phyloP scores from a whole-genome alignment of 2,888 invertebrate species.

The Diabrotica balteata region DNA sequence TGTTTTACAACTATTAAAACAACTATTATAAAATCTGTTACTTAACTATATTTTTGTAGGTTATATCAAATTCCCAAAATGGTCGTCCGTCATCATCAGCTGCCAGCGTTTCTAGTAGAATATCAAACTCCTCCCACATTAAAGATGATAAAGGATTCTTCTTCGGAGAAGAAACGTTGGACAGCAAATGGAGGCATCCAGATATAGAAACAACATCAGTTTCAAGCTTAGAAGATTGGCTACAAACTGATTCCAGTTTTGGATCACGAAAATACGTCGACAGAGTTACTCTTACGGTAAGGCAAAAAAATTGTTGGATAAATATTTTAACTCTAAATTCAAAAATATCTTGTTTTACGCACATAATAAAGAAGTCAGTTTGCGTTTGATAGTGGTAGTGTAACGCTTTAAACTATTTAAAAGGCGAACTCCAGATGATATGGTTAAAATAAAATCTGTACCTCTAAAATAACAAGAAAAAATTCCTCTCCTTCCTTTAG shows the following conservation, averaged over 20 bases:
- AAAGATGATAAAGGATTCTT: constrained; percentile 56
- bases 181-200: constrained; percentile 52
- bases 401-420: too few relatives aligned
- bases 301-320: background rate
- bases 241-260: constrained; percentile 55
- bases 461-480: too few relatives aligned
- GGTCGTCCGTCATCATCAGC: constrained; percentile 59
- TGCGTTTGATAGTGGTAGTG: too few relatives aligned
- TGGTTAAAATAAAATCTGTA: too few relatives aligned
- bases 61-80: constrained; percentile 71
- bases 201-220: constrained; percentile 55
- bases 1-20: background rate
- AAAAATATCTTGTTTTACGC: too few relatives aligned
- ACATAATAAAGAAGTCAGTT: too few relatives aligned
- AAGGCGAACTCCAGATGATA: too few relatives aligned
- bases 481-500: too few relatives aligned
- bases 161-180: constrained; percentile 56
- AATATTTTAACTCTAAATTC: too few relatives aligned
- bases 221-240: constrained; percentile 58
- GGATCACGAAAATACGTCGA: constrained; percentile 57
- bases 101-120: constrained; percentile 52
- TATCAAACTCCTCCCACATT: constrained; percentile 50
- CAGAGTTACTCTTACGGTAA: constrained; percentile 55
- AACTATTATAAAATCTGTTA: background rate
- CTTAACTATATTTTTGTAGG: constrained; percentile 56